Evolutionary conservation across 1,140 invertebrate genomes (phyloP), one percentile per base, ranked within the genome.

Genomic region (Rhopalosiphum maidis): DNA sequence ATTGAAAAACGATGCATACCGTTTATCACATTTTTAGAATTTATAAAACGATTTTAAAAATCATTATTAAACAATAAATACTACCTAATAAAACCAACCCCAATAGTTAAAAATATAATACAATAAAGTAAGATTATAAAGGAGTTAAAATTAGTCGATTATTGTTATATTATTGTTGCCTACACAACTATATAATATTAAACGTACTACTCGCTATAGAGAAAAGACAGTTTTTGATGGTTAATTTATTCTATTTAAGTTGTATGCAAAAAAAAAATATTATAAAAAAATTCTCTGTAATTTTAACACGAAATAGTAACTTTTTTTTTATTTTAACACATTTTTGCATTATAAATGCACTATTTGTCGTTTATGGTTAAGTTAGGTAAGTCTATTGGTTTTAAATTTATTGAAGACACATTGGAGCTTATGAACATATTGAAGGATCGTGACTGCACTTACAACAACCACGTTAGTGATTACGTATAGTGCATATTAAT

Each of bases 361-460:
- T 88, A 35, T 88, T 35, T 88, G 86, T 51, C 6, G 86, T 88
- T 88, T 22, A 51, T 51, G 30, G 46, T 30, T 18, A 51, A 88
- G 18, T 35, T 51, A 82, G 22, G 41, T 85, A 30, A 51, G 30
- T 51, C 11, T 88, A 18, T n/a, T 51, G 3, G 46, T 51, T 21
- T 88, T 48, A 51, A 51, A 51, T 51, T 88, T 51, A 48, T 51
- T 86, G 18, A n/a, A 8, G 54, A 55, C 1, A 37, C 37, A 37
- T 54, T 90, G 88, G 15, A 3, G 88, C 54, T 90, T 90, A 41
- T 9, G 22, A 55, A 55, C 54, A 55, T 41, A 43, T 90, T 55
- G 51, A 90, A 55, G 37, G 8, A 54, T 55, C 88, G 54, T 93
- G 60, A 93, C 54, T 48, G 30, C 22, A 92, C 77, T 93, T 89